Conservation (phyloP, 1,140 invertebrate species). For the Phthorimaea operculella region DNA sequence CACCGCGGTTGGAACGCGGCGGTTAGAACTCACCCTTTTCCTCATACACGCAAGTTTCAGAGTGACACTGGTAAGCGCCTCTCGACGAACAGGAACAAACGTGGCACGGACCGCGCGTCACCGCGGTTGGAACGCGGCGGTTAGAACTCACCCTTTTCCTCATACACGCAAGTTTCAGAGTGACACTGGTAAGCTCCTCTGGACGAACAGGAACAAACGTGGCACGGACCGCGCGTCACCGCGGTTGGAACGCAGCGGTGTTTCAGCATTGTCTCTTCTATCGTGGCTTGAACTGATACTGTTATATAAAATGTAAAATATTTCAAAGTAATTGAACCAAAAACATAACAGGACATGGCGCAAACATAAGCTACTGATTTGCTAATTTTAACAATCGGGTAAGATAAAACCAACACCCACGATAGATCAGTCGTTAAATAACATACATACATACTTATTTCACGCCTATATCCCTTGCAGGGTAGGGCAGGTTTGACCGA, state of each 20-base stretch:
- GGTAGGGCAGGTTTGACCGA: too few relatives aligned
- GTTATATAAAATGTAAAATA: not conserved
- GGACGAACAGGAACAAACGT: not conserved
- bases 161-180: not conserved
- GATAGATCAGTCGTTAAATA: too few relatives aligned
- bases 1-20: not conserved
- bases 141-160: conserved; percentile 7
- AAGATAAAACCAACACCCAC: too few relatives aligned
- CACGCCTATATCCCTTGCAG: too few relatives aligned
- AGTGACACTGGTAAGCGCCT: conserved; percentile 27
- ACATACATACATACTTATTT: too few relatives aligned
- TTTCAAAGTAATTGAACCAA: too few relatives aligned
- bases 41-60: not conserved
- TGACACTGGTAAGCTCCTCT: not conserved
- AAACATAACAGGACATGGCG: too few relatives aligned
- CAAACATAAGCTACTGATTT: too few relatives aligned
- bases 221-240: not conserved
- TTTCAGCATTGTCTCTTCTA: not conserved
- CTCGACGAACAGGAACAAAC: conserved; percentile 26
- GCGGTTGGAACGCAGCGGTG: not conserved
- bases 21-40: not conserved
- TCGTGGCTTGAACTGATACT: not conserved
- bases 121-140: conserved; percentile 22
- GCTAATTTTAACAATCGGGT: too few relatives aligned
- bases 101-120: conserved; percentile 25